Evolutionary conservation across 2,797 vertebrate species (phyloP).

Genomic region (Anguilla marmorata): DNA sequence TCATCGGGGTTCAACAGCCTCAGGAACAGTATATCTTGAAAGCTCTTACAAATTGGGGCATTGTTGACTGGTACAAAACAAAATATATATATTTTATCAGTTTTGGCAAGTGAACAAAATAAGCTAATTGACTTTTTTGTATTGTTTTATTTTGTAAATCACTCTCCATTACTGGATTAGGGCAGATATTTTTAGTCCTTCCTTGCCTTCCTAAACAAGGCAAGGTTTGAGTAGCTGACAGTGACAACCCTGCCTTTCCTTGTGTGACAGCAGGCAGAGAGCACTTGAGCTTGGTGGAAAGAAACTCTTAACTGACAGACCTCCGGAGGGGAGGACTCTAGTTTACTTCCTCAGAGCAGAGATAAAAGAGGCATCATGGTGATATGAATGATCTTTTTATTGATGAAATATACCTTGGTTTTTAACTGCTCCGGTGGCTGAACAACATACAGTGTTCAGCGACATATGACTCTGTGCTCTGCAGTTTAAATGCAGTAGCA

Average conservation of each 20-base stretch:
- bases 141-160: background rate
- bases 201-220: slow-evolving; percentile 32
- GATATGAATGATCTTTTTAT: slow-evolving; percentile 48
- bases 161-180: background rate
- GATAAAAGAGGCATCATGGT: slow-evolving; percentile 54
- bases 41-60: background rate
- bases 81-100: background rate
- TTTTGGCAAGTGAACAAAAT: slow-evolving; percentile 6
- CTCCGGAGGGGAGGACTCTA: slow-evolving; percentile 46
- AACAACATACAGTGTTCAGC: background rate
- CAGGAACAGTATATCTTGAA: background rate
- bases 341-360: slow-evolving; percentile 43
- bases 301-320: slow-evolving; percentile 40
- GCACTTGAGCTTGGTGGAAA: slow-evolving; percentile 24
- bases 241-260: background rate
- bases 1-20: background rate
- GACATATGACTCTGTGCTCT: background rate
- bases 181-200: slow-evolving; percentile 3
- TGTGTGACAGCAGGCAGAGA: slow-evolving; percentile 38
- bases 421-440: slow-evolving; percentile 26
- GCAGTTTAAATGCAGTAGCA: background rate
- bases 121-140: background rate
- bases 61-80: background rate
- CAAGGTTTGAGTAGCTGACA: slow-evolving; percentile 29
- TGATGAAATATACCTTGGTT: slow-evolving; percentile 38